Conservation (phyloP, 2,113 vertebrate species). For the Siphamia tubifer region DNA sequence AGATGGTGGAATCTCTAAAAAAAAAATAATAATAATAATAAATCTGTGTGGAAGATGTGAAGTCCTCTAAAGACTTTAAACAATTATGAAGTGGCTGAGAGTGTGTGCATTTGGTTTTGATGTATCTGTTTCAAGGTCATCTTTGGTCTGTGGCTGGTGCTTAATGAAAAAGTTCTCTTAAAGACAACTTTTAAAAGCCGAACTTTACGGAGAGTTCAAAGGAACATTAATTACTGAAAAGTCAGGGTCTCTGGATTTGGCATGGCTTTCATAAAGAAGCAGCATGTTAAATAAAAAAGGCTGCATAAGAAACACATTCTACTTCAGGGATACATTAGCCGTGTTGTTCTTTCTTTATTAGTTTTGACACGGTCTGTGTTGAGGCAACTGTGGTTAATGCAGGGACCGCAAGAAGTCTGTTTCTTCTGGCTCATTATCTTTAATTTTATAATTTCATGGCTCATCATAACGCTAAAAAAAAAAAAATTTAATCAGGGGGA, state of each 20-base stretch:
- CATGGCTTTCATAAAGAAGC: constrained; percentile 3
- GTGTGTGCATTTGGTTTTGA: neutral
- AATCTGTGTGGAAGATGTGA: neutral
- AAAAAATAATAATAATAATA: too few relatives aligned
- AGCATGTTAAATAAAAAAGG: neutral
- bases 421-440: neutral
- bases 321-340: neutral
- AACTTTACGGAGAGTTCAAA: constrained; percentile 4
- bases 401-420: neutral
- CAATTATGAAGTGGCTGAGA: neutral
- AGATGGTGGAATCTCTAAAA: neutral
- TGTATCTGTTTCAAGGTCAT: neutral
- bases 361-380: neutral
- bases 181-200: neutral
- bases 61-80: neutral
- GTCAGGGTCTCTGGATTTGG: neutral
- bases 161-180: neutral
- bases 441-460: neutral
- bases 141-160: neutral
- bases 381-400: neutral
- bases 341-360: neutral
- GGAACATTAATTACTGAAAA: neutral
- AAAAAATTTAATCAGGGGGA: neutral
- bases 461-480: neutral
- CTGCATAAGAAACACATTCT: neutral